phyloP scores from a whole-genome alignment of 2,888 invertebrate species.

The Orgyia antiqua region DNA sequence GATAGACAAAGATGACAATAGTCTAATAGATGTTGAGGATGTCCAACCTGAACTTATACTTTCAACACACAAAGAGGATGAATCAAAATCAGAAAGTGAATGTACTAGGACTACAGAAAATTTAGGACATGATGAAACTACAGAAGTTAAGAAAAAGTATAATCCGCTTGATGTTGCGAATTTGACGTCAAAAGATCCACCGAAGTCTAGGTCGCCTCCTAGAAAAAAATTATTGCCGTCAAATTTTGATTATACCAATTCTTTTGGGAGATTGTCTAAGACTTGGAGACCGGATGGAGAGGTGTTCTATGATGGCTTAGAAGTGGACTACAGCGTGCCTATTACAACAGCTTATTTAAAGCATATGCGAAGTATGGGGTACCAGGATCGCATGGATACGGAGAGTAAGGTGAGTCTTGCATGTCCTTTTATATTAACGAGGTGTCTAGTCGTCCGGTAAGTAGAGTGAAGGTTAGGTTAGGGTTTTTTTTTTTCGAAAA shows the following conservation, averaged over 20 bases:
- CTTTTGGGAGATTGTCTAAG: constrained; percentile 73
- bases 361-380: constrained; percentile 85
- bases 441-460: too few relatives aligned
- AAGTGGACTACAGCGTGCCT: constrained; percentile 90
- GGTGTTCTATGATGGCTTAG: constrained; percentile 62
- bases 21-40: constrained; percentile 72
- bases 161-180: constrained; percentile 82
- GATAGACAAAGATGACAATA: constrained; percentile 68
- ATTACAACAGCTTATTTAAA: constrained; percentile 94
- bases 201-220: constrained; percentile 67
- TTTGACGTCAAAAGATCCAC: constrained; percentile 79
- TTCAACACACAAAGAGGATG: constrained; percentile 34
- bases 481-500: too few relatives aligned
- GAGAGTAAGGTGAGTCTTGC: constrained; percentile 65
- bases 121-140: constrained; percentile 44
- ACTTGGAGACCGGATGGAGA: constrained; percentile 79
- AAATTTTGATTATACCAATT: constrained; percentile 48
- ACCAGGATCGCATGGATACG: constrained; percentile 52
- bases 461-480: too few relatives aligned
- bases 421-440: neutral
- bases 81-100: constrained; percentile 35
- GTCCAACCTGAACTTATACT: constrained; percentile 45
- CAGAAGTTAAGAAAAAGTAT: constrained; percentile 71
- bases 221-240: constrained; percentile 69
- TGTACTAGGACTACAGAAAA: constrained; percentile 49